Base-by-base conservation (phyloP, 2,797 vertebrate genomes). In the Diglossa cyanea region DNA sequence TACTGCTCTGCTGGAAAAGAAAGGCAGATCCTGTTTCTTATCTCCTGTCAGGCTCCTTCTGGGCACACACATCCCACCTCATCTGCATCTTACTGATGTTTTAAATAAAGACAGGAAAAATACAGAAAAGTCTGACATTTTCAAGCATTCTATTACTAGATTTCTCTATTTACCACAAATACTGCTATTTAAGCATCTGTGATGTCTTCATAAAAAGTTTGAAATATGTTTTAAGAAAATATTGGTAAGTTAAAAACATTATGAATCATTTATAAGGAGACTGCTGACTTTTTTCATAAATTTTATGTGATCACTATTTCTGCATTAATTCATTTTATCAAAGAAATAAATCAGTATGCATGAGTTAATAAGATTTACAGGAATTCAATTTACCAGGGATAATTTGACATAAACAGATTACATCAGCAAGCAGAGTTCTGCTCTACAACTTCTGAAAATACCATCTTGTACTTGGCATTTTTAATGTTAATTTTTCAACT, bases 321-420 rank as follows among this genome's bases (percentile, higher is more conserved):
- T 79, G 14, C 14, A 72, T 86, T 37, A 67, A 76, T 60, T 28
- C 6, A 67, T 77, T 89, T 93, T 71, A 83, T 45, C 12, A 48
- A 93, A 90, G 16, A 54, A 91, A 89, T 72, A 79, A 66, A 76
- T 60, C 0, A 1, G 5, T 37, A 79, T 62, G 44, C 42, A 51
- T 35, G 17, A 86, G 24, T 93, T 82, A 92, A 45, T 47, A 72
- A 84, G 66, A 90, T 66, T 79, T 86, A 95, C 21, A 78, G 78
- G 35, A 85, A 92, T 93, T 72, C 84, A 81, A 60, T 94, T 92
- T 75, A 84, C 44, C 55, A 78, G 60, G 51, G 47, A 72, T 87
- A 75, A 92, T 91, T 68, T 79, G 51, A 86, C 65, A 70, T 66
- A 74, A 91, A 80, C 19, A 76, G 50, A 70, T 75, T 57, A 84